Conservation (phyloP, 2,888 invertebrate species). For the Nymphalis c-album region DNA sequence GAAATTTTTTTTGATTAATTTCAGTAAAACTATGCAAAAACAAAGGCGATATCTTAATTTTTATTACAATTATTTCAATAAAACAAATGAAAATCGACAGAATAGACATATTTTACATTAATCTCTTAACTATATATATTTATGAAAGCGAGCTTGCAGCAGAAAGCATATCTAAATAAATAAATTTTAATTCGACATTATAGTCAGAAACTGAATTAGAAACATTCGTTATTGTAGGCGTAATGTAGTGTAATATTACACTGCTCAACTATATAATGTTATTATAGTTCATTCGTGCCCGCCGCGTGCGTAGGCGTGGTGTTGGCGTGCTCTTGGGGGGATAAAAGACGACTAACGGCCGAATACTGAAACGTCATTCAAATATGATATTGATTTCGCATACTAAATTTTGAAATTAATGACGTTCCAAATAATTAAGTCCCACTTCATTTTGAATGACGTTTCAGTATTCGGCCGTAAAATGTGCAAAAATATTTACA, state of each 20-base stretch:
- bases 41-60: too few relatives aligned
- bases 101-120: not conserved
- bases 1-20: too few relatives aligned
- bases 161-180: conserved; percentile 31
- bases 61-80: too few relatives aligned
- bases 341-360: not conserved
- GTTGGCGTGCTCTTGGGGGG: not conserved
- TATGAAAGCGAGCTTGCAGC: conserved; percentile 28
- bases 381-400: too few relatives aligned
- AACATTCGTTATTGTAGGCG: conserved; percentile 24
- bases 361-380: too few relatives aligned
- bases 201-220: conserved; percentile 23
- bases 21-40: too few relatives aligned
- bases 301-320: not conserved
- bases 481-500: not conserved
- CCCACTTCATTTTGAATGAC: too few relatives aligned
- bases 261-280: conserved; percentile 1
- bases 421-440: too few relatives aligned
- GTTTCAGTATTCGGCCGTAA: too few relatives aligned
- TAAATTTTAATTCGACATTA: conserved; percentile 16
- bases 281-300: not conserved
- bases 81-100: too few relatives aligned
- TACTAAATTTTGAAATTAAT: too few relatives aligned
- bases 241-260: conserved; percentile 19
- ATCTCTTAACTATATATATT: conserved; percentile 3